Percentiles rank a stretch among this genome's conserved stretches.
Evolutionary conservation across 2,113 vertebrate species (phyloP).

Genomic region (Cochlearius cochlearius): DNA sequence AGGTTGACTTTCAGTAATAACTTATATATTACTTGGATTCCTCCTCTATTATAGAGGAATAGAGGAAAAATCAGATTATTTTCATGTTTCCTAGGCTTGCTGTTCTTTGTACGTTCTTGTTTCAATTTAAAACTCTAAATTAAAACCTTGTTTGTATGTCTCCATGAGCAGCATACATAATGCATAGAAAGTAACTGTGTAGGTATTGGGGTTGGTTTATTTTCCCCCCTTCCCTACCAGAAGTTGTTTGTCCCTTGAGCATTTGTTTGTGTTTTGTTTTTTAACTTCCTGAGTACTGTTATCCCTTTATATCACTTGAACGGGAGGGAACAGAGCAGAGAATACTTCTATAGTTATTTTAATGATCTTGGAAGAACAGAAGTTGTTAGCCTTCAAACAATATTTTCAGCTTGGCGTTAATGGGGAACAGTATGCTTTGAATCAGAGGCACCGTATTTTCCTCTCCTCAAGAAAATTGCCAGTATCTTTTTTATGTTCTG

Average conservation of each 20-base stretch:
- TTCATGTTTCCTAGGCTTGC: neutral
- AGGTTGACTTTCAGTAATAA: neutral
- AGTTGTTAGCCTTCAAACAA: neutral
- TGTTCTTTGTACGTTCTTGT: neutral
- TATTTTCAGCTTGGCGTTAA: neutral
- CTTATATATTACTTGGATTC: neutral
- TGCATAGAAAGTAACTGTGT: neutral
- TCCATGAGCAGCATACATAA: neutral
- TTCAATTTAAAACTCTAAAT: neutral
- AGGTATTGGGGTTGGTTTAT: neutral
- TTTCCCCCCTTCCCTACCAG: fast-evolving
- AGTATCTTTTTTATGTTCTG: neutral
- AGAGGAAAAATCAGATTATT: neutral
- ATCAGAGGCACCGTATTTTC: neutral
- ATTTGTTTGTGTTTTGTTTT: neutral
- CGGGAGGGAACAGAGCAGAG: neutral
- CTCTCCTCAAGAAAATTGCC: neutral
- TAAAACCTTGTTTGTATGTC: neutral
- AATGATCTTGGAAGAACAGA: neutral
- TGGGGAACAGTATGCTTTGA: neutral
- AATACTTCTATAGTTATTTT: neutral
- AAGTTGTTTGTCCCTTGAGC: neutral
- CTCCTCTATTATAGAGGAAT: neutral
- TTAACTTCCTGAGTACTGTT: neutral
- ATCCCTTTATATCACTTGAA: neutral